Percentiles rank a stretch among this genome's conserved stretches.
Conservation (phyloP, 2,797 vertebrate genomes). For the Danionella dracula region DNA sequence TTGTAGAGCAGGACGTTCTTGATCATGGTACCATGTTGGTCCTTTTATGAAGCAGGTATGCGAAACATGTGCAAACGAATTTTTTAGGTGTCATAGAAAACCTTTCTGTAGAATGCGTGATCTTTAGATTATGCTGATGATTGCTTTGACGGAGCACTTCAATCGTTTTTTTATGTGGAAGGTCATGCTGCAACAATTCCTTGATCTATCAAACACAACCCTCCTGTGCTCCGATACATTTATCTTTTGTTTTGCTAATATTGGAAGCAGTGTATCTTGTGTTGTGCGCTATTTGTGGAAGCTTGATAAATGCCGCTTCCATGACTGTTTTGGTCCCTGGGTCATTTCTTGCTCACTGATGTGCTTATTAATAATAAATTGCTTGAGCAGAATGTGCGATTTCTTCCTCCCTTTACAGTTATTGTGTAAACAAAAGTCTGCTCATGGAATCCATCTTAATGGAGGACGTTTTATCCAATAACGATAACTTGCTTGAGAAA, state of each 20-base stretch:
- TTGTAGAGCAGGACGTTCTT: constrained; percentile 20
- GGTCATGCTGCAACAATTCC: constrained; percentile 47
- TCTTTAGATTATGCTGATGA: constrained; percentile 26
- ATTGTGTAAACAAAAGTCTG: constrained; percentile 76
- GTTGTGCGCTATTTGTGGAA: constrained; percentile 75
- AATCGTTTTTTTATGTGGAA: constrained; percentile 10
- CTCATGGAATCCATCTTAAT: constrained; percentile 80
- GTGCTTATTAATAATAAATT: constrained; percentile 84
- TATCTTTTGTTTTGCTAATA: constrained; percentile 75
- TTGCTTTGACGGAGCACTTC: constrained; percentile 29
- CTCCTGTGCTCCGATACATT: constrained; percentile 63
- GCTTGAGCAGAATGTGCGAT: constrained; percentile 73
- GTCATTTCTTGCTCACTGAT: constrained; percentile 77
- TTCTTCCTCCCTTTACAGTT: constrained; percentile 74
- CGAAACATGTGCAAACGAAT: not conserved
- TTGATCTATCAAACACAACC: constrained; percentile 64
- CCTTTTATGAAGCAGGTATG: constrained; percentile 19
- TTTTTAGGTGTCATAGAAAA: constrained; percentile 5
- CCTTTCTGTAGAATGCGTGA: not conserved
- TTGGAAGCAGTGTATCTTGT: constrained; percentile 75
- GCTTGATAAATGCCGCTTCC: constrained; percentile 76
- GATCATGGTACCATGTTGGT: not conserved
- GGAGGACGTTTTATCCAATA: constrained; percentile 80
- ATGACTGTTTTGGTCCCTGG: constrained; percentile 70
- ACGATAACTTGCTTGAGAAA: constrained; percentile 77